phyloP scores from a whole-genome alignment of 2,113 vertebrate species.

The Lampris incognitus region DNA sequence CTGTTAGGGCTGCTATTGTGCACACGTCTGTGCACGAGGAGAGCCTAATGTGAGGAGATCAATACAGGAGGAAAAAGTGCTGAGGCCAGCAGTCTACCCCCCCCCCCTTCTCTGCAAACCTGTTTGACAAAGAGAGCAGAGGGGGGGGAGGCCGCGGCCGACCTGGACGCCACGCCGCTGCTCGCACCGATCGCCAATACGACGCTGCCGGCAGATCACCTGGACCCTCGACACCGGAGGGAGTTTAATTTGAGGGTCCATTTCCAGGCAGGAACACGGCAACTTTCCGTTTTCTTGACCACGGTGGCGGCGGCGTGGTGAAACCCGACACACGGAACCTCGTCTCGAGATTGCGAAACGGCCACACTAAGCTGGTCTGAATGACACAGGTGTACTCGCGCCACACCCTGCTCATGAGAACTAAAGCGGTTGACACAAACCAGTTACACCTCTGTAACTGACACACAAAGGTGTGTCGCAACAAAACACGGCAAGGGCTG shows the following conservation, averaged over 20 bases:
- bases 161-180: conserved; percentile 60
- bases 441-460: conserved; percentile 71
- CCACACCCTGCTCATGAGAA: conserved; percentile 64
- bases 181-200: conserved; percentile 32
- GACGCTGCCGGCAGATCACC: conserved; percentile 1
- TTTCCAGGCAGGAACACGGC: too few relatives aligned
- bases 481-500: conserved; percentile 59
- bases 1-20: conserved; percentile 79
- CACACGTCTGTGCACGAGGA: conserved; percentile 77
- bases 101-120: conserved; percentile 66
- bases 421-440: conserved; percentile 72
- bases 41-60: conserved; percentile 81
- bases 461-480: conserved; percentile 80
- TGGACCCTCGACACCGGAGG: too few relatives aligned
- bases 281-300: too few relatives aligned
- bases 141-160: conserved; percentile 54
- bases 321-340: not conserved
- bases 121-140: conserved; percentile 71
- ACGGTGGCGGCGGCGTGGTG: too few relatives aligned
- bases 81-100: conserved; percentile 79
- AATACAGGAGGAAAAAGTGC: conserved; percentile 81
- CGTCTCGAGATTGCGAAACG: not conserved
- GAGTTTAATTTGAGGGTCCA: too few relatives aligned
- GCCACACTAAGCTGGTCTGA: conserved; percentile 10
- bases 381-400: conserved; percentile 3